Evolutionary conservation across 1,140 invertebrate species (phyloP).

Genomic region (Ceratosolen fusciceps): DNA sequence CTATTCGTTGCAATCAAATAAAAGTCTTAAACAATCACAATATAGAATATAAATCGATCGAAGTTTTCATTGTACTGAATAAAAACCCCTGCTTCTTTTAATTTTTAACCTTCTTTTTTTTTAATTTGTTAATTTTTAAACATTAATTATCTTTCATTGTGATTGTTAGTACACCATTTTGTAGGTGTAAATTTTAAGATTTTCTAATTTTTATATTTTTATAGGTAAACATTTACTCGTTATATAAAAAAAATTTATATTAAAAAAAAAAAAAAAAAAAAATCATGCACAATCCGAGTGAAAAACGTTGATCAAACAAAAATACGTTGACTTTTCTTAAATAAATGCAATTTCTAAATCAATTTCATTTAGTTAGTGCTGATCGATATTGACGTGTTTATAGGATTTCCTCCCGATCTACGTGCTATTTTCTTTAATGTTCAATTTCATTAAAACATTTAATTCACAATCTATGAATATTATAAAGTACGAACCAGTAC

Average conservation of each 20-base stretch:
- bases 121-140: neutral
- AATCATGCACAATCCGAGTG: slow-evolving; percentile 9
- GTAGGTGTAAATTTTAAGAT: neutral
- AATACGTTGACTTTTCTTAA: neutral
- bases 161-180: neutral
- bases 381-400: neutral
- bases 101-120: neutral
- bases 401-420: neutral
- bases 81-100: neutral
- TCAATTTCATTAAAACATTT: too few species aligned
- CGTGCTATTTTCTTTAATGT: neutral
- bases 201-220: neutral
- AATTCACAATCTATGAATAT: too few species aligned
- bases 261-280: neutral
- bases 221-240: slow-evolving; percentile 27
- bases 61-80: neutral
- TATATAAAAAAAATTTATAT: neutral
- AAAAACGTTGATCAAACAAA: slow-evolving; percentile 35
- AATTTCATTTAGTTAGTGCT: neutral
- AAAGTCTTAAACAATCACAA: slow-evolving; percentile 17
- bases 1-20: slow-evolving; percentile 25
- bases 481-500: too few species aligned
- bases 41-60: neutral
- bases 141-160: neutral
- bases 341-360: neutral